Conservation (phyloP, 2,113 vertebrate species). For the Catharus minimus region DNA sequence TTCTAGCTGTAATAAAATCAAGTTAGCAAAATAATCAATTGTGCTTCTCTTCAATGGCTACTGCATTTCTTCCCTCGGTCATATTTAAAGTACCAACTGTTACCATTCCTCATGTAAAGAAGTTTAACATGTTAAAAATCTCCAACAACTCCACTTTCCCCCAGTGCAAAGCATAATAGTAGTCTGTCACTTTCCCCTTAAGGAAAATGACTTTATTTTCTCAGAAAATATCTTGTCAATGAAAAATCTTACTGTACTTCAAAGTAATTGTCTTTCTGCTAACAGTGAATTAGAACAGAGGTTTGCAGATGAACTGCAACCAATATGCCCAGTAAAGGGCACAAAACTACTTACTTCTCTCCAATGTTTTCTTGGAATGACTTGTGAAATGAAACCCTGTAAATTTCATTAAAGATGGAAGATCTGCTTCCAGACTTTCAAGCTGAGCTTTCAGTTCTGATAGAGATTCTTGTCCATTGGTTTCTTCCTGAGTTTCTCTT, state of each 20-base stretch:
- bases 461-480: background rate
- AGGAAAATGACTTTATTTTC: background rate
- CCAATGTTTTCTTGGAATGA: slow-evolving; percentile 75
- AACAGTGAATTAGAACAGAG: background rate
- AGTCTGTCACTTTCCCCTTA: background rate
- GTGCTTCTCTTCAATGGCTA: background rate
- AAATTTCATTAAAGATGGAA: slow-evolving; percentile 74
- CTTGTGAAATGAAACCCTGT: slow-evolving; percentile 79
- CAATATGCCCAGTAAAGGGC: background rate
- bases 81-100: background rate
- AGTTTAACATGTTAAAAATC: background rate
- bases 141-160: background rate
- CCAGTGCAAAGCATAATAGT: accelerated
- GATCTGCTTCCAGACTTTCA: slow-evolving; percentile 73
- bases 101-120: background rate
- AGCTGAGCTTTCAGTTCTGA: slow-evolving; percentile 72
- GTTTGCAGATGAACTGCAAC: background rate
- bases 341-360: slow-evolving; percentile 74
- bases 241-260: background rate
- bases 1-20: slow-evolving; percentile 62
- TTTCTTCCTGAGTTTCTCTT: background rate
- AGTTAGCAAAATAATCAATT: background rate
- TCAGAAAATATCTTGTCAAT: background rate
- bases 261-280: background rate
- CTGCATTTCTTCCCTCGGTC: background rate